Conservation (phyloP, 2,113 vertebrate species). For the Heterotis niloticus region DNA sequence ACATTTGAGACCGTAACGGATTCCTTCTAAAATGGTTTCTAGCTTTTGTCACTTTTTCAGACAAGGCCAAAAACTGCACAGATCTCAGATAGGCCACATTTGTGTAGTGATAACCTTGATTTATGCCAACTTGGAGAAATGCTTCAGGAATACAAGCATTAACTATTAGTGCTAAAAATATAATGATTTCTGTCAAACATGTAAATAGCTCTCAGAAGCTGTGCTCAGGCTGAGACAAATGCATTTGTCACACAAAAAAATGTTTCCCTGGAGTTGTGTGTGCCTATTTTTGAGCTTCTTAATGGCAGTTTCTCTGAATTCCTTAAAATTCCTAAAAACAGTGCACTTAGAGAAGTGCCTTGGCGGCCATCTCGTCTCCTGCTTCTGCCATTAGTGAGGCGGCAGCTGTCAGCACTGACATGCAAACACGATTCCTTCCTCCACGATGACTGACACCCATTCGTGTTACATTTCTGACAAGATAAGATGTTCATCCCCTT, state of each 20-base stretch:
- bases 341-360: background rate
- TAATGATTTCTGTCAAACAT: background rate
- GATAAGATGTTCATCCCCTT: constrained; percentile 42
- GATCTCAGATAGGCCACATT: too few relatives aligned
- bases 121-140: too few relatives aligned
- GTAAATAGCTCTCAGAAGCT: constrained; percentile 1
- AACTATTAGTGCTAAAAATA: too few relatives aligned
- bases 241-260: background rate
- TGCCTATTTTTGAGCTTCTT: background rate
- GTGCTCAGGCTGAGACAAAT: background rate
- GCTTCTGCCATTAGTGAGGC: background rate
- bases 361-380: background rate
- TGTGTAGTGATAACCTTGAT: too few relatives aligned
- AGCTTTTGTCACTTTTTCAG: background rate
- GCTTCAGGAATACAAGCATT: too few relatives aligned
- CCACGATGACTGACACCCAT: constrained; percentile 41
- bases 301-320: background rate
- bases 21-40: background rate
- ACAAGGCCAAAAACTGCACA: too few relatives aligned
- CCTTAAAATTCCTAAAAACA: constrained; percentile 1
- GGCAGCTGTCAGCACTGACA: constrained; percentile 8
- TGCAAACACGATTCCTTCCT: background rate
- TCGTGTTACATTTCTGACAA: constrained; percentile 49
- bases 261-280: background rate
- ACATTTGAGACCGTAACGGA: background rate